phyloP scores from a whole-genome alignment of 2,797 vertebrate genomes.

The Mormyrus hasselquistii region DNA sequence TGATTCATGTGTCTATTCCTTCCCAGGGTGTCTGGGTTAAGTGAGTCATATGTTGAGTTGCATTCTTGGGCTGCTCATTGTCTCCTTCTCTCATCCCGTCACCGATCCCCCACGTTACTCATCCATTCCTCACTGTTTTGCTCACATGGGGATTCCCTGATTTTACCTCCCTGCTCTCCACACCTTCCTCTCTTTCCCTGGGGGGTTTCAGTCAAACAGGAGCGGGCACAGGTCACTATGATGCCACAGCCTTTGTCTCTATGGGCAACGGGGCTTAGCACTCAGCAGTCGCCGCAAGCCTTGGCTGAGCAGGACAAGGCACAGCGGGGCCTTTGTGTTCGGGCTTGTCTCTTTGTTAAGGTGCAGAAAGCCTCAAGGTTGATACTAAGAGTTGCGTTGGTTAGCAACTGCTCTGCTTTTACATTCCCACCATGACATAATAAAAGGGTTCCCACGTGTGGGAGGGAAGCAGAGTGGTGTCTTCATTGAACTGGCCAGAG shows the following conservation, averaged over 20 bases:
- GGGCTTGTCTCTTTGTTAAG: neutral
- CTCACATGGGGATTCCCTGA: neutral
- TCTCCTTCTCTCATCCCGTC: neutral
- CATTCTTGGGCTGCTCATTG: neutral
- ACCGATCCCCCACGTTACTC: neutral
- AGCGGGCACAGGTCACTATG: neutral
- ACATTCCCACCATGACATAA: conserved; percentile 19
- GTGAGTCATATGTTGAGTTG: neutral
- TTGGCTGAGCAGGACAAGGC: neutral
- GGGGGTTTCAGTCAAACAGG: neutral
- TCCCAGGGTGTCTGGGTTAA: neutral
- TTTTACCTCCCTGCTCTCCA: neutral
- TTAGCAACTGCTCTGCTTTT: conserved; percentile 37
- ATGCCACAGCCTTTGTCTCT: neutral
- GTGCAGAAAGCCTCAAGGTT: conserved; percentile 30
- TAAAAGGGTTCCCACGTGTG: conserved; percentile 27
- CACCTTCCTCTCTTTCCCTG: neutral
- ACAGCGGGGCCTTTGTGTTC: neutral
- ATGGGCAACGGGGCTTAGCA: neutral
- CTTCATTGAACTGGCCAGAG: conserved; percentile 29
- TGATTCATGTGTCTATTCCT: neutral
- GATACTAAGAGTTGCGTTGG: conserved; percentile 36
- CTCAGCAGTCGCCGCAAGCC: neutral
- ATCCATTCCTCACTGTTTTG: neutral
- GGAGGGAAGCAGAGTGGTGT: conserved; percentile 27